phyloP scores from a whole-genome alignment of 1,140 invertebrate species.

The Sinonovacula constricta region DNA sequence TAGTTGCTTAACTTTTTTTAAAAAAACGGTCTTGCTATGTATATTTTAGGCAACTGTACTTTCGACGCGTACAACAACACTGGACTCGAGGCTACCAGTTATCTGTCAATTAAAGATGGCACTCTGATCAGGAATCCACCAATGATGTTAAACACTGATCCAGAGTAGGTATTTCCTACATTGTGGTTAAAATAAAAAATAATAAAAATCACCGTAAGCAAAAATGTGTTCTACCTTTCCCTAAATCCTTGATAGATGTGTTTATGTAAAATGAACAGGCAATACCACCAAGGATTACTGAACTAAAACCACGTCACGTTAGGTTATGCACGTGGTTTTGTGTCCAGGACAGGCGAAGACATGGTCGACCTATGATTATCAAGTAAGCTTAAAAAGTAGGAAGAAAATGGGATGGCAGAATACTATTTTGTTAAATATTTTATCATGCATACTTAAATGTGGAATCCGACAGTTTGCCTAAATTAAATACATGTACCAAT shows the following conservation, averaged over 20 bases:
- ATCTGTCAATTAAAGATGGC: background rate
- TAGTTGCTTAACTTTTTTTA: too few relatives aligned
- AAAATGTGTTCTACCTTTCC: background rate
- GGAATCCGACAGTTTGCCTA: too few relatives aligned
- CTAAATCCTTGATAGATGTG: background rate
- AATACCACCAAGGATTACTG: background rate
- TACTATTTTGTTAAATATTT: too few relatives aligned
- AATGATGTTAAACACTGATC: background rate
- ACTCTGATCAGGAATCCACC: background rate
- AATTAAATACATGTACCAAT: too few relatives aligned
- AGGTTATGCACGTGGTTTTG: background rate
- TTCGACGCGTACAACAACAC: background rate
- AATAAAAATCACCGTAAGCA: too few relatives aligned
- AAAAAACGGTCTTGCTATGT: background rate
- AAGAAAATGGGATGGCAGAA: too few relatives aligned
- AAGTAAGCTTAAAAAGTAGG: too few relatives aligned
- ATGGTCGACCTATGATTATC: too few relatives aligned
- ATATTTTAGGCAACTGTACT: background rate
- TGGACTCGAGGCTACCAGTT: background rate
- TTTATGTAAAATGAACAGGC: background rate
- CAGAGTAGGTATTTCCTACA: background rate
- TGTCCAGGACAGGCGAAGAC: too few relatives aligned
- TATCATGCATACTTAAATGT: too few relatives aligned
- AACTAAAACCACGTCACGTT: background rate
- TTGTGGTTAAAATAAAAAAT: too few relatives aligned